These are phyloP conservation scores for Azemiops feae DNA, from an alignment of 2,113 vertebrate genomes.

Conservation along the genomic window DNA sequence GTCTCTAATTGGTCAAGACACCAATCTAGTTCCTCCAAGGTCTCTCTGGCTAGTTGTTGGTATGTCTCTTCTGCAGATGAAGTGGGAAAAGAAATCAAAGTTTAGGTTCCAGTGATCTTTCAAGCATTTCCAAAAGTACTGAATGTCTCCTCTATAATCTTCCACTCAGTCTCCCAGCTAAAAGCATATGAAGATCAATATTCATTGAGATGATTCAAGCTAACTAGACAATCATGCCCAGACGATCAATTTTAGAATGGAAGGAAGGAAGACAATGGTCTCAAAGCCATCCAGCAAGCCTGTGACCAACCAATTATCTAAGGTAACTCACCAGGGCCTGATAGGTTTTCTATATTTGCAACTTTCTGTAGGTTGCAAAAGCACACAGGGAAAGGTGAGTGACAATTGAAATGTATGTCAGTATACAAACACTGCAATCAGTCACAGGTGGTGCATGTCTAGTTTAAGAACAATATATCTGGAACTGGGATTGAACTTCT, in stretches of 20 bases:
- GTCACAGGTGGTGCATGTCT: background rate
- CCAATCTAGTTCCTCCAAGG: slow-evolving; percentile 92
- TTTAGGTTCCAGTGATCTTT: background rate
- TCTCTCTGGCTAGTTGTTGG: slow-evolving; percentile 90
- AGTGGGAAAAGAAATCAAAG: background rate
- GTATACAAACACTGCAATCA: background rate
- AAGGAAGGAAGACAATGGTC: background rate
- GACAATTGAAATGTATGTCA: background rate
- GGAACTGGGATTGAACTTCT: background rate
- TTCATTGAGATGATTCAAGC: background rate
- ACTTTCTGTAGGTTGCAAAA: background rate
- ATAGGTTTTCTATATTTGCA: background rate
- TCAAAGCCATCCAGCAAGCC: background rate
- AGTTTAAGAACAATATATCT: background rate
- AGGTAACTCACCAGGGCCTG: background rate
- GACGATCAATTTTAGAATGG: background rate
- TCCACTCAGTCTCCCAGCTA: background rate
- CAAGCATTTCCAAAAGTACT: background rate
- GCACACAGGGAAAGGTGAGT: background rate
- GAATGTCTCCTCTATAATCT: background rate
- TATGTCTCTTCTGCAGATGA: slow-evolving; percentile 82
- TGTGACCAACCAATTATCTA: background rate
- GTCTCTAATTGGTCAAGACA: slow-evolving; percentile 92
- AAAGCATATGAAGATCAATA: background rate
- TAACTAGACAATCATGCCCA: background rate